phyloP scores from a whole-genome alignment of 2,113 vertebrate species.

The Heterotis niloticus region DNA sequence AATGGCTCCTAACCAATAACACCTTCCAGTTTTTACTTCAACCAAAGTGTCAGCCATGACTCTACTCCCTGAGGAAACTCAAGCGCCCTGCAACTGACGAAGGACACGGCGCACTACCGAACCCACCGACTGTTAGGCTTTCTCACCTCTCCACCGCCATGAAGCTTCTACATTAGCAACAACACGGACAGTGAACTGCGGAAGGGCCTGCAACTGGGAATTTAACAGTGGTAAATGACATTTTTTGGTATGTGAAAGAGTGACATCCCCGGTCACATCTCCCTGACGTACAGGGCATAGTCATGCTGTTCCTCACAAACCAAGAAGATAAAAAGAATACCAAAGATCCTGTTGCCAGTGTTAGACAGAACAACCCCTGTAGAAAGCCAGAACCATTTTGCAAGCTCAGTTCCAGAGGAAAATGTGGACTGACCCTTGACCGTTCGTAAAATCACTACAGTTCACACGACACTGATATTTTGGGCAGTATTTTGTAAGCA shows the following conservation, averaged over 20 bases:
- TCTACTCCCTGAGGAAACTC: background rate
- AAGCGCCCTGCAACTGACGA: background rate
- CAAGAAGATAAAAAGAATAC: background rate
- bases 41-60: background rate
- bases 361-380: background rate
- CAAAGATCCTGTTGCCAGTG: background rate
- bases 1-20: background rate
- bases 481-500: constrained; percentile 1
- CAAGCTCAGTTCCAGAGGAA: background rate
- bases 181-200: no score
- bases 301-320: background rate
- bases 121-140: background rate
- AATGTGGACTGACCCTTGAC: background rate
- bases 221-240: no score
- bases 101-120: background rate
- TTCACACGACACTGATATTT: constrained; percentile 7
- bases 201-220: no score
- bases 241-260: no score
- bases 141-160: background rate
- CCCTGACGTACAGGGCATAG: no score
- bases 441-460: background rate
- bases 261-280: no score
- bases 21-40: background rate
- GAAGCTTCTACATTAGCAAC: no score
- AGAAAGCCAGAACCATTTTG: background rate